Evolutionary conservation across 2,888 invertebrate species (phyloP).

Genomic region (Branchellion lobata): DNA sequence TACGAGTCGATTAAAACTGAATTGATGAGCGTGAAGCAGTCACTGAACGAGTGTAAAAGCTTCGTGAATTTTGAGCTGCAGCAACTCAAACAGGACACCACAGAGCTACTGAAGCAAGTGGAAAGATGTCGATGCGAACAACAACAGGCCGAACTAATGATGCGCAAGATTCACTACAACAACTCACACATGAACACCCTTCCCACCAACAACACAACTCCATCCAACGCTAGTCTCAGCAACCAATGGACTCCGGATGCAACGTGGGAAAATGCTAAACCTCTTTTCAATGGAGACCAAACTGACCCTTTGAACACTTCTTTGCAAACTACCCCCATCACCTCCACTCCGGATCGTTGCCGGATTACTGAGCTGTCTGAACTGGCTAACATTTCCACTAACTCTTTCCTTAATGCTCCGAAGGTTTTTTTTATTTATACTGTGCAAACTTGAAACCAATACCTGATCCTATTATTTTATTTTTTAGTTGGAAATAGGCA

Average conservation of each 20-base stretch:
- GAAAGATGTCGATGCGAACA: constrained; percentile 42
- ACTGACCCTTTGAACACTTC: constrained; percentile 31
- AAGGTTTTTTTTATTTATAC: neutral
- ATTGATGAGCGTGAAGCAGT: constrained; percentile 40
- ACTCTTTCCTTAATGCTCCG: neutral
- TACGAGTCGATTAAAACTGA: constrained; percentile 41
- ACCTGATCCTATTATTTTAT: neutral
- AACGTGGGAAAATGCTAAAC: constrained; percentile 25
- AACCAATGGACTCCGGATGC: constrained; percentile 19
- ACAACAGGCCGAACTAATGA: constrained; percentile 32
- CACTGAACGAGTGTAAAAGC: constrained; percentile 39
- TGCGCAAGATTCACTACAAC: constrained; percentile 28
- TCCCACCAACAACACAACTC: neutral
- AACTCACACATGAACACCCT: constrained; percentile 8
- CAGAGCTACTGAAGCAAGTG: constrained; percentile 30
- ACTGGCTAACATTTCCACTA: constrained; percentile 12
- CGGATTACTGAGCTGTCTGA: constrained; percentile 27
- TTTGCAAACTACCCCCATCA: constrained; percentile 18
- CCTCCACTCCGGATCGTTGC: constrained; percentile 42
- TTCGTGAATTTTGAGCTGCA: constrained; percentile 40
- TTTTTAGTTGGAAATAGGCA: constrained; percentile 4
- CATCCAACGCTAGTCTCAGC: constrained; percentile 6
- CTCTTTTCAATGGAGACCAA: constrained; percentile 24
- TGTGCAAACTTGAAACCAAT: neutral
- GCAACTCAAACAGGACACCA: constrained; percentile 44